Evolutionary conservation across 2,113 vertebrate species (phyloP).

Genomic region (Xiphophorus maculatus): DNA sequence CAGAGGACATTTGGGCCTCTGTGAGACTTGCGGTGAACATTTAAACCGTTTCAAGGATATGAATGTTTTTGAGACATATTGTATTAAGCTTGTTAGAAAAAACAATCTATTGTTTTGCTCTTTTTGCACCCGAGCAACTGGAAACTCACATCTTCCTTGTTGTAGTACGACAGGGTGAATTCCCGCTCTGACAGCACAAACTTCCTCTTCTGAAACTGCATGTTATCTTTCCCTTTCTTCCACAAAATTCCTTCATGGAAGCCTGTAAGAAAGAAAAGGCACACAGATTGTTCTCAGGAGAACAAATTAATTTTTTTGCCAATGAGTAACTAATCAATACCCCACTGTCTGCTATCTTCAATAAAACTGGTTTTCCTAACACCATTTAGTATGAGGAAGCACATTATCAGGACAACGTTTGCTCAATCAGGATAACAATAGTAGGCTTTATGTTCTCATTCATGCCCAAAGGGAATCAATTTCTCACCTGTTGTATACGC

Average conservation of each 20-base stretch:
- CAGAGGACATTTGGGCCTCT: background rate
- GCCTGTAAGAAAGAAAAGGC: constrained; percentile 56
- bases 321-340: background rate
- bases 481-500: constrained; percentile 83
- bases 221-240: constrained; percentile 82
- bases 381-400: constrained; percentile 31
- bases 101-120: background rate
- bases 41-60: background rate
- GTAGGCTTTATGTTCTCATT: background rate
- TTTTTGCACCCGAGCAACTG: background rate
- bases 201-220: constrained; percentile 80
- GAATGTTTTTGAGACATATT: background rate
- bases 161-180: constrained; percentile 79
- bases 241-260: constrained; percentile 76
- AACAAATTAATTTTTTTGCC: background rate
- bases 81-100: background rate
- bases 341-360: constrained; percentile 16
- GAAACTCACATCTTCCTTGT: constrained; percentile 78
- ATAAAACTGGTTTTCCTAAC: constrained; percentile 38
- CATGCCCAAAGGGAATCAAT: background rate
- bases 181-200: constrained; percentile 79
- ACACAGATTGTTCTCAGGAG: background rate
- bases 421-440: background rate
- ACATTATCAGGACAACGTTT: background rate
- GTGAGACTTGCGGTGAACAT: background rate